A percentile compares a stretch with the other conserved stretches of the same genome.
phyloP scores from a whole-genome alignment of 2,113 vertebrate genomes.

The Morone chrysops region DNA sequence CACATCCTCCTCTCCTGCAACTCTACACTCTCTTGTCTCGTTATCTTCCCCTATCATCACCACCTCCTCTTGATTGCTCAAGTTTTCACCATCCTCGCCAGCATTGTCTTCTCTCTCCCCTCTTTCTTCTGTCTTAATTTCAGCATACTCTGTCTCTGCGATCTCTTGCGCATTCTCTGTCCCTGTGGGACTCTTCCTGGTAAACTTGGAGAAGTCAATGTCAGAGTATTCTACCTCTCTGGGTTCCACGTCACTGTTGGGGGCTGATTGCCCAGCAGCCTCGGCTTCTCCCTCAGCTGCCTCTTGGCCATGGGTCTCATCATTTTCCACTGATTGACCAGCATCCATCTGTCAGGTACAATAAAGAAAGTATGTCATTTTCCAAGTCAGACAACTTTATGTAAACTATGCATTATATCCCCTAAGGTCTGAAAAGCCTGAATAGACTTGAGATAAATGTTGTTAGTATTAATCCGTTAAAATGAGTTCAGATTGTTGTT shows the following conservation, averaged over 20 bases:
- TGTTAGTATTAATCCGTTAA: neutral
- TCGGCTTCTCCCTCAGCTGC: neutral
- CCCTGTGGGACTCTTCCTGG: neutral
- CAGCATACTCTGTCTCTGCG: slow-evolving; percentile 76
- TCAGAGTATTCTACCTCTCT: slow-evolving; percentile 70
- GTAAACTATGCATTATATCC: too few species aligned
- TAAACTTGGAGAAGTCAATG: slow-evolving; percentile 66
- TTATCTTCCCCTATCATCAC: neutral
- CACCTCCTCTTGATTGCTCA: neutral
- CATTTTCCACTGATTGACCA: slow-evolving; percentile 1
- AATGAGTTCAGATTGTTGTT: neutral
- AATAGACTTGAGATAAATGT: neutral
- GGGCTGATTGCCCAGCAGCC: neutral
- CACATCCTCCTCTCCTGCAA: neutral
- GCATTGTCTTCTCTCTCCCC: neutral
- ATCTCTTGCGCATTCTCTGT: neutral
- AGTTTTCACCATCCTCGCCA: neutral
- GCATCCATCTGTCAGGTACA: slow-evolving; percentile 26
- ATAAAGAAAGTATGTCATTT: neutral
- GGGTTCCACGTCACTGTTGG: neutral
- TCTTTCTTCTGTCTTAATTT: slow-evolving; percentile 62
- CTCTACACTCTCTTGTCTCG: neutral
- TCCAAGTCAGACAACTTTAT: neutral
- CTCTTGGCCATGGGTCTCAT: slow-evolving; percentile 18
- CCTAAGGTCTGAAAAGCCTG: too few species aligned